These are phyloP conservation scores for Eumeta japonica DNA, from an alignment of 1,140 invertebrate genomes.

Conservation along the genomic window DNA sequence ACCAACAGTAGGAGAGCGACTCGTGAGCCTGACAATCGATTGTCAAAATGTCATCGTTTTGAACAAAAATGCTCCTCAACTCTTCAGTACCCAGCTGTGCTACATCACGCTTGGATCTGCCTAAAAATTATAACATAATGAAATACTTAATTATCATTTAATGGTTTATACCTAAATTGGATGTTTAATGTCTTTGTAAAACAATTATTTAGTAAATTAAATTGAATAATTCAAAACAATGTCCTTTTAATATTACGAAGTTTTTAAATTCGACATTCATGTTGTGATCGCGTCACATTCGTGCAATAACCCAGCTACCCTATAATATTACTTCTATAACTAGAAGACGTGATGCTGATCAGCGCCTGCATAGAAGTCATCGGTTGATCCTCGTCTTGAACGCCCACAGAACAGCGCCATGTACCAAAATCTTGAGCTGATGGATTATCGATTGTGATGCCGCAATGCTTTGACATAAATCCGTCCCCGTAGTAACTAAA, in stretches of 20 bases:
- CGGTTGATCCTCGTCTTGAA: constrained; percentile 22
- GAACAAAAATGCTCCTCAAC: constrained; percentile 22
- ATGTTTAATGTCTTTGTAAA: too few relatives aligned
- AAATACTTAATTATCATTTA: too few relatives aligned
- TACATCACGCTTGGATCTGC: too few relatives aligned
- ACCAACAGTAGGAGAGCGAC: constrained; percentile 45
- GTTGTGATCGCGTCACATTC: neutral
- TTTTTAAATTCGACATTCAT: too few relatives aligned
- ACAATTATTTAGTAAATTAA: too few relatives aligned
- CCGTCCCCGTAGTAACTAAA: constrained; percentile 48
- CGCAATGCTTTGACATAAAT: constrained; percentile 37
- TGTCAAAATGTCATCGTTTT: constrained; percentile 24
- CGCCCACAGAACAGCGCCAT: constrained; percentile 47
- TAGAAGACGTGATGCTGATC: constrained; percentile 21
- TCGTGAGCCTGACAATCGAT: constrained; percentile 29
- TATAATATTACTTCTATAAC: neutral
- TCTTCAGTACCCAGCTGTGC: too few relatives aligned
- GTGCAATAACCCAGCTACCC: neutral
- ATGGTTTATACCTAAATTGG: too few relatives aligned
- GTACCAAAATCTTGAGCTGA: constrained; percentile 28
- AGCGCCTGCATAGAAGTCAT: constrained; percentile 37
- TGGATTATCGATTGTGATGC: constrained; percentile 41
- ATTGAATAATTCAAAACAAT: too few relatives aligned
- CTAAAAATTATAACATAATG: too few relatives aligned
- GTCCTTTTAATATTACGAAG: too few relatives aligned